Percentiles rank a stretch among this genome's conserved stretches.
Conservation (phyloP, 2,888 invertebrate genomes). For the Drosophila prostipennis region DNA sequence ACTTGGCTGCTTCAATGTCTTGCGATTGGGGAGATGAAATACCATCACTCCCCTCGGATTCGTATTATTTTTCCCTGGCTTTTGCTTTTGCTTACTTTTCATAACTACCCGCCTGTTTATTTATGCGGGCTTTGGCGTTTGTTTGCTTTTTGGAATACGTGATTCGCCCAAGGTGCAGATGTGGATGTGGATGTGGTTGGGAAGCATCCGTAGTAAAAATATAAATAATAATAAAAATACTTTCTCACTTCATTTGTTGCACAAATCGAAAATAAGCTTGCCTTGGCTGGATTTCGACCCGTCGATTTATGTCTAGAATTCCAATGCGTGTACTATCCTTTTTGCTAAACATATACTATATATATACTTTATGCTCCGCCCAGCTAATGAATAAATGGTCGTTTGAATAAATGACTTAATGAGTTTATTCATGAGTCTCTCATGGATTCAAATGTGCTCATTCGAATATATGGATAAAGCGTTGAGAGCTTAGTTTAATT, state of each 20-base stretch:
- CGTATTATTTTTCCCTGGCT: slow-evolving; percentile 21
- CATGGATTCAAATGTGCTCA: slow-evolving; percentile 10
- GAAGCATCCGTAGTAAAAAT: slow-evolving; percentile 54
- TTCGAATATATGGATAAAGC: not conserved
- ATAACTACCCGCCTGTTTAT: slow-evolving; percentile 61
- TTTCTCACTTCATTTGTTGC: slow-evolving; percentile 79
- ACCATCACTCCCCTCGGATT: not conserved
- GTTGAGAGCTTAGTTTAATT: no score
- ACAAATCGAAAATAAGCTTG: slow-evolving; percentile 72
- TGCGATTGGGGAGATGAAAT: not conserved
- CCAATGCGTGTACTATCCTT: slow-evolving; percentile 55
- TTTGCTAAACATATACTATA: not conserved
- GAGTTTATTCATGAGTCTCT: slow-evolving; percentile 8
- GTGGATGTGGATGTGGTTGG: slow-evolving; percentile 15
- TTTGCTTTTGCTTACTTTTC: slow-evolving; percentile 66
- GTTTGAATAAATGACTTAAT: slow-evolving; percentile 18
- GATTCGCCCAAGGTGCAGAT: slow-evolving; percentile 52
- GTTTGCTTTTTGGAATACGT: slow-evolving; percentile 79
- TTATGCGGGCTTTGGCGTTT: slow-evolving; percentile 73
- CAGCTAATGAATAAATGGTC: slow-evolving; percentile 16
- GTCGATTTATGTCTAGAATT: slow-evolving; percentile 35
- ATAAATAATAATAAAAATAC: slow-evolving; percentile 70
- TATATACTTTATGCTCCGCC: not conserved
- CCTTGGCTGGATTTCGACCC: no score
- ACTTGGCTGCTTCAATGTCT: slow-evolving; percentile 22